Evolutionary conservation across 1,140 invertebrate genomes (phyloP).

Genomic region (Whitmania pigra): DNA sequence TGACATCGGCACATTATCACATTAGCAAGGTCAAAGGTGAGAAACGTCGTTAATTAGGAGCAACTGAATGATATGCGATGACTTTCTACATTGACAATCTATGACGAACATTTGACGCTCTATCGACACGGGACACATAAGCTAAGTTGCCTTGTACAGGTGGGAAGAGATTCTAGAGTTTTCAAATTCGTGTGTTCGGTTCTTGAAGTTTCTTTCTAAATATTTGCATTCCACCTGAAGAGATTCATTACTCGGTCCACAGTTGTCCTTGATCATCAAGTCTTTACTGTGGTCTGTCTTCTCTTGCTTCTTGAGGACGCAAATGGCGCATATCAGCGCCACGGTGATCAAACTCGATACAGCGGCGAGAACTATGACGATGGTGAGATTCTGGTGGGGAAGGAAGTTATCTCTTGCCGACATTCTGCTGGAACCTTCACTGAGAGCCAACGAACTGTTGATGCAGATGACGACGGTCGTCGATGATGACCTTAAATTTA

Average conservation of each 20-base stretch:
- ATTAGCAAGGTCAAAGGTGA: no score
- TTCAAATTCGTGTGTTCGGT: no score
- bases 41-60: no score
- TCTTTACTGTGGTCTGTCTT: background rate
- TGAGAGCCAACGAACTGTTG: constrained; percentile 16
- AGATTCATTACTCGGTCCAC: background rate
- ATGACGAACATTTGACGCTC: no score
- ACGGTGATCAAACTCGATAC: constrained; percentile 22
- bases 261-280: background rate
- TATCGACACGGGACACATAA: no score
- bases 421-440: background rate
- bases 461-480: constrained; percentile 3
- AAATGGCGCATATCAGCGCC: constrained; percentile 20
- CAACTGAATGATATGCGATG: no score
- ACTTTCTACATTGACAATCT: no score
- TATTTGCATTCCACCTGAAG: no score
- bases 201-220: no score
- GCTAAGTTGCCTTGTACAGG: no score
- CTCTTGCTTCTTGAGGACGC: background rate
- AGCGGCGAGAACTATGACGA: constrained; percentile 22
- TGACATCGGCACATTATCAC: no score
- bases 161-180: no score
- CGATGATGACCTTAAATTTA: background rate
- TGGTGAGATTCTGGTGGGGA: constrained; percentile 19
- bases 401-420: constrained; percentile 2